Conservation (phyloP, 2,888 invertebrate genomes). For the Synergus gifuensis region DNA sequence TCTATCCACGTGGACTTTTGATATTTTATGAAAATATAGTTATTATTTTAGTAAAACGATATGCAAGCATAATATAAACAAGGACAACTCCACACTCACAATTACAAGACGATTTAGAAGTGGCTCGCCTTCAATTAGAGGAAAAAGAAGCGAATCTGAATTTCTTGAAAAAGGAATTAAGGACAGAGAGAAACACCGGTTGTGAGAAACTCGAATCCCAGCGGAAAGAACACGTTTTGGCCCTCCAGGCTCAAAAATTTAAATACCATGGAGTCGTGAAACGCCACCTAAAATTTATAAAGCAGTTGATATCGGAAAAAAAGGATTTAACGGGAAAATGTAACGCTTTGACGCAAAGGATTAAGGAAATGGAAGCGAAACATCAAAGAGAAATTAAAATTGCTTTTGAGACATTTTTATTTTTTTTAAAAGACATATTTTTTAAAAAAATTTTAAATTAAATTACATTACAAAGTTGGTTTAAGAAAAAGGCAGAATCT, state of each 20-base stretch:
- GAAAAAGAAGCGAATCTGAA: slow-evolving; percentile 68
- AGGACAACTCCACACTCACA: slow-evolving; percentile 50
- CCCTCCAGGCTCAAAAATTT: slow-evolving; percentile 81
- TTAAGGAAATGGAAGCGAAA: slow-evolving; percentile 83
- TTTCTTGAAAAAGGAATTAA: slow-evolving; percentile 71
- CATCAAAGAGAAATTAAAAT: slow-evolving; percentile 84
- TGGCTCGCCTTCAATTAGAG: slow-evolving; percentile 66
- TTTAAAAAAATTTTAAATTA: no score
- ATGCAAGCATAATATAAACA: no score
- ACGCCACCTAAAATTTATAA: slow-evolving; percentile 90
- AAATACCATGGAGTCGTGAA: slow-evolving; percentile 87
- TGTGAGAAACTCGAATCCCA: slow-evolving; percentile 77
- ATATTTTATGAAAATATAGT: no score
- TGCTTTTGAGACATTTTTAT: slow-evolving; percentile 86
- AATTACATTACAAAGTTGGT: no score
- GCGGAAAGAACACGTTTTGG: slow-evolving; percentile 76
- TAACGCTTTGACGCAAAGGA: slow-evolving; percentile 83
- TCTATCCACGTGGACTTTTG: no score
- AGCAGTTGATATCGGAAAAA: slow-evolving; percentile 89
- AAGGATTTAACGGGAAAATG: slow-evolving; percentile 87
- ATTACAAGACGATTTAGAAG: slow-evolving; percentile 66
- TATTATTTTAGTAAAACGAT: no score
- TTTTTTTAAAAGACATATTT: no score
- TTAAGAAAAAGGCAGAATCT: no score
- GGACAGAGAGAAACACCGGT: slow-evolving; percentile 74